Base-by-base conservation (phyloP, 2,113 vertebrate species). In the Saguinus midas region DNA sequence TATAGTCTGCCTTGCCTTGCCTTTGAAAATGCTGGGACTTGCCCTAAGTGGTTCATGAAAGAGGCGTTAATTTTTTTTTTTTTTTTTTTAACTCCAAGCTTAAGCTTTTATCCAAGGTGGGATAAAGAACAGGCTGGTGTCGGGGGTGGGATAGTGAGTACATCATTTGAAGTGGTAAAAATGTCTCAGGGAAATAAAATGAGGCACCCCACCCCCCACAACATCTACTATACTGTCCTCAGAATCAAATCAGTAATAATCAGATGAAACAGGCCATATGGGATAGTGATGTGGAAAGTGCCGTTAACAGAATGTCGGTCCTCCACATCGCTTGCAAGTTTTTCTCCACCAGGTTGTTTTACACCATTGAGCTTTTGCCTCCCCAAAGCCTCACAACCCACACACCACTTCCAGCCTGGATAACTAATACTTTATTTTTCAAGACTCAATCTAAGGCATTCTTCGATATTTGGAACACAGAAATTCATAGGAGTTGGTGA, bases 121-220 rank as follows among this genome's bases (percentile, higher is more conserved):
- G 8, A 13, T 61, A 4, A 4, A 8, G 27, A 29, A 32, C 5
- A 14, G 1, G 25, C 66, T 83, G 23, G 27, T 32, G 27, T 13
- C 5, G 27, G 35, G 1, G 3, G 0, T 1, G 0, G 9, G 2
- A 4, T 35, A 87, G 6, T 84, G 45, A 89, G 6, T 18, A 8
- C 29, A 66, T 21, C 32, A 64, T 72, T 45, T 14, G 50, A 87
- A 78, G 87, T 0, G 8, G 17, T 29, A n/a, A 14, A 50, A 95
- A 13, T 6, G 9, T 37, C 35, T 75, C 14, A 68, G 17, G 40
- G 3, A 37, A 72, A 35, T 3, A 70, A 16, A 58, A 23, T 35
- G 57, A 90, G 40, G 35, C 12, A 35, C 2, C 3, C 4, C 9
- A 37, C 2, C 4, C 4, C 10, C 25, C 25, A 23, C 9, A 89